Conservation (phyloP, 2,113 vertebrate genomes). For the Anguilla japonica region DNA sequence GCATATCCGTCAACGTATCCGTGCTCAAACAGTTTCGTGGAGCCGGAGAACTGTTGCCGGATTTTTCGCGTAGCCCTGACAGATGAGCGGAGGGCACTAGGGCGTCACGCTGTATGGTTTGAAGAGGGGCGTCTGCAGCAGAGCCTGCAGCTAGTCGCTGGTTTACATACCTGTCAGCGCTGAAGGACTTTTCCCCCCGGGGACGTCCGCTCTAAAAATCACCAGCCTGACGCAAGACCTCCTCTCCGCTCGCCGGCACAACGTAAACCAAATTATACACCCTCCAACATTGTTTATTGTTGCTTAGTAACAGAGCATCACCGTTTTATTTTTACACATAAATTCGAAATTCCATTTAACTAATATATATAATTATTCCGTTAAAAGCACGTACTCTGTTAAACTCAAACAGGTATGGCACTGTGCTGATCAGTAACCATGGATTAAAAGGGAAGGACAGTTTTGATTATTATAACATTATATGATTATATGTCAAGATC, state of each 20-base stretch:
- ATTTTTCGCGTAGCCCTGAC: not conserved
- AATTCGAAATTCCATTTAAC: not conserved
- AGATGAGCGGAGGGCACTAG: not conserved
- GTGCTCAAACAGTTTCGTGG: not conserved
- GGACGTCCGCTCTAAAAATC: not conserved
- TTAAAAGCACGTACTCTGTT: too few relatives aligned
- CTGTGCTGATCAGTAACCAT: too few relatives aligned
- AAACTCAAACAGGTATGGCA: too few relatives aligned
- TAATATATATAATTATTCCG: too few relatives aligned
- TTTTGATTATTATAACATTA: too few relatives aligned
- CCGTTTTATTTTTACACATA: not conserved
- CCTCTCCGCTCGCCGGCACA: not conserved
- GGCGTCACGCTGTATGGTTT: not conserved
- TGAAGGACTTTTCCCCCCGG: not conserved
- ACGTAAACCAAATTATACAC: not conserved
- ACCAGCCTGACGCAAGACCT: not conserved
- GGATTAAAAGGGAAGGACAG: too few relatives aligned
- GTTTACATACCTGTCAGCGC: not conserved
- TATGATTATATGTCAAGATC: too few relatives aligned
- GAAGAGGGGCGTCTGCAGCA: not conserved
- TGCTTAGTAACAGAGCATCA: not conserved
- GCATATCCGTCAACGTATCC: not conserved
- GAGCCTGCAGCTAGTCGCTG: not conserved
- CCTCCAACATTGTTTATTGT: not conserved
- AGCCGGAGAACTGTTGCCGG: not conserved